Evolutionary conservation across 1,140 invertebrate genomes (phyloP).

Genomic region (Rhyacophila brunnea): DNA sequence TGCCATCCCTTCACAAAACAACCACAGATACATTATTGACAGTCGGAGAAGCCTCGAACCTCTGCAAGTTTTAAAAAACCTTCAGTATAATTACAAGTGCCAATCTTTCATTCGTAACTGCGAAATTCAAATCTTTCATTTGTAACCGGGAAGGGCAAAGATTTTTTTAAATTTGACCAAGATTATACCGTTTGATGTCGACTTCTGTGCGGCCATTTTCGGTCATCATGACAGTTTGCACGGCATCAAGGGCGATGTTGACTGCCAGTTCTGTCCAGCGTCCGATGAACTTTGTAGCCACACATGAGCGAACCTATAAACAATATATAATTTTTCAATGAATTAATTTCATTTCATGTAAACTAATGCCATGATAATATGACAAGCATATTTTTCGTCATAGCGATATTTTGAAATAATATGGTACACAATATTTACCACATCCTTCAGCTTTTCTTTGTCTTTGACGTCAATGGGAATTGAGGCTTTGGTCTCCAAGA

Average conservation of each 20-base stretch:
- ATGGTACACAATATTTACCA: conserved; percentile 53
- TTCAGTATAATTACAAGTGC: too few relatives aligned
- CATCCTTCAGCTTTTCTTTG: conserved; percentile 79
- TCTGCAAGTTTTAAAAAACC: too few relatives aligned
- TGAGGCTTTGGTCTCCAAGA: conserved; percentile 82
- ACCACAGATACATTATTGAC: too few relatives aligned
- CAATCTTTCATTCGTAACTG: too few relatives aligned
- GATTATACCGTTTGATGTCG: conserved; percentile 82
- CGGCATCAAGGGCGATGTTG: conserved; percentile 92
- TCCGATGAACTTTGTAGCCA: conserved; percentile 96
- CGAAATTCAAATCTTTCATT: too few relatives aligned
- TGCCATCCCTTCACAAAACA: too few relatives aligned
- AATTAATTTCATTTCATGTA: too few relatives aligned
- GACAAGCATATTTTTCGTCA: too few relatives aligned
- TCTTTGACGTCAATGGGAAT: conserved; percentile 82
- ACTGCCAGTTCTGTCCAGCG: conserved; percentile 95
- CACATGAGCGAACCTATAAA: conserved; percentile 79
- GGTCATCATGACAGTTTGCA: conserved; percentile 84
- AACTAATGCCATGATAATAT: too few relatives aligned
- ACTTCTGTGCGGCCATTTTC: conserved; percentile 92
- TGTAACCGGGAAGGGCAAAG: not conserved
- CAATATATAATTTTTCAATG: too few relatives aligned
- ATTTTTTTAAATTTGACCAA: not conserved
- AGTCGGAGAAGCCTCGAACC: too few relatives aligned
- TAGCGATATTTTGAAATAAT: too few relatives aligned